A percentile compares a stretch with the other conserved stretches of the same genome.
These are phyloP conservation scores for Epirrita christyi DNA, from an alignment of 2,888 invertebrate genomes.

Conservation along the genomic window DNA sequence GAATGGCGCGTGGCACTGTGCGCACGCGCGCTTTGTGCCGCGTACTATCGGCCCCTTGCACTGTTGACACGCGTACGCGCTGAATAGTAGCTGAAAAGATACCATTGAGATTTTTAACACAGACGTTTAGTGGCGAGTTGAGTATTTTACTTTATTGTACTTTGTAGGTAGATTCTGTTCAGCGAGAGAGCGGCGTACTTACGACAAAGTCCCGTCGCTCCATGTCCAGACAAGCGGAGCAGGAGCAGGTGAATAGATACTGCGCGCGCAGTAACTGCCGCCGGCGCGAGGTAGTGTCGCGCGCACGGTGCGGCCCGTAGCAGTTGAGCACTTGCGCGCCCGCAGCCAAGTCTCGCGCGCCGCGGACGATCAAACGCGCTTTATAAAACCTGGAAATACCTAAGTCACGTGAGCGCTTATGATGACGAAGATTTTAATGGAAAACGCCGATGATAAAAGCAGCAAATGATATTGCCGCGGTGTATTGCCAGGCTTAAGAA, in stretches of 20 bases:
- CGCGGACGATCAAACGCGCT: conserved; percentile 88
- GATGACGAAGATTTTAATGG: no score
- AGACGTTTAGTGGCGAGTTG: no score
- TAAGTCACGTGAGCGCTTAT: no score
- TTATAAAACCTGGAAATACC: conserved; percentile 85
- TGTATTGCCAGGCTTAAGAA: no score
- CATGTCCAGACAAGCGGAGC: conserved; percentile 86
- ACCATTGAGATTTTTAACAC: no score
- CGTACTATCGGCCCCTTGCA: conserved; percentile 72
- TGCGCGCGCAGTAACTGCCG: conserved; percentile 86
- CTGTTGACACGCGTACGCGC: conserved; percentile 69
- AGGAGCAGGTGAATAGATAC: conserved; percentile 92
- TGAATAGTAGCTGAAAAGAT: conserved; percentile 60
- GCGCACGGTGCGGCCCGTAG: conserved; percentile 91
- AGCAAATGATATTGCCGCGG: no score
- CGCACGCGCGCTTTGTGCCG: conserved; percentile 53
- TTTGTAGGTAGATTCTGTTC: no score
- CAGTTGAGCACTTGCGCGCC: conserved; percentile 93
- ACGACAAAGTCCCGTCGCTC: conserved; percentile 67
- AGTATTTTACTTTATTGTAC: no score
- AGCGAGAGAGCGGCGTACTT: conserved; percentile 40
- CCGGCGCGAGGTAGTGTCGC: conserved; percentile 85
- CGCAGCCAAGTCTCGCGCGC: conserved; percentile 85
- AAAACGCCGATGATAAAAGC: no score
- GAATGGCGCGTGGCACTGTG: conserved; percentile 64